Conservation (phyloP, 2,888 invertebrate genomes). For the Lithophane socia region DNA sequence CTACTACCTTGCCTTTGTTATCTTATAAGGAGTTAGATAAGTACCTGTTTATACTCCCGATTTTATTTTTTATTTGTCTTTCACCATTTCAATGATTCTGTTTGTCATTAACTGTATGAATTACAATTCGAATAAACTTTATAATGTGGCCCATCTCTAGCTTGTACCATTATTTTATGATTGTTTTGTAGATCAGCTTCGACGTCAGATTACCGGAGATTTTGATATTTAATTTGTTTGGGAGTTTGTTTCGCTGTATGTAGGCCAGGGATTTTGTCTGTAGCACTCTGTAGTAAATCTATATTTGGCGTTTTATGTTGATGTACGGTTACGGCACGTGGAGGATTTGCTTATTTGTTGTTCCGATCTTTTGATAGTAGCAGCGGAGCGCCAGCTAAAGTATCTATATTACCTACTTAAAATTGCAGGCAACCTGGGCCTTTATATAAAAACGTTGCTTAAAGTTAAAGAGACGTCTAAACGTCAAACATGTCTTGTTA, state of each 20-base stretch:
- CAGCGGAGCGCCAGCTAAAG: background rate
- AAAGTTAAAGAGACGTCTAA: background rate
- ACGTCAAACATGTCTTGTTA: background rate
- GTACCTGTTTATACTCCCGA: background rate
- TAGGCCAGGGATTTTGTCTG: slow-evolving; percentile 51
- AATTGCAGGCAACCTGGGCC: background rate
- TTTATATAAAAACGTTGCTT: background rate
- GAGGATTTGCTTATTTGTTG: slow-evolving; percentile 21
- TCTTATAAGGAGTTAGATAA: background rate
- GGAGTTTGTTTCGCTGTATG: slow-evolving; percentile 8
- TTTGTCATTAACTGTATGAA: background rate
- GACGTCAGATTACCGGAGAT: slow-evolving; percentile 24
- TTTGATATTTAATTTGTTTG: slow-evolving; percentile 7
- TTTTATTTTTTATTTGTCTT: background rate
- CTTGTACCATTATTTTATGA: background rate
- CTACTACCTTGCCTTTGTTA: background rate
- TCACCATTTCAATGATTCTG: background rate
- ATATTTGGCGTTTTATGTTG: slow-evolving; percentile 38
- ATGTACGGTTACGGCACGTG: slow-evolving; percentile 9
- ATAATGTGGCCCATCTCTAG: background rate
- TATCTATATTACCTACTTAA: background rate
- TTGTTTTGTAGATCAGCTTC: slow-evolving; percentile 13
- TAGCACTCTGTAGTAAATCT: slow-evolving; percentile 54
- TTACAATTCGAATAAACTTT: background rate
- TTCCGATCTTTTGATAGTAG: background rate